These are phyloP conservation scores for Bimastos eiseni DNA, from an alignment of 2,888 invertebrate species.

Conservation along the genomic window DNA sequence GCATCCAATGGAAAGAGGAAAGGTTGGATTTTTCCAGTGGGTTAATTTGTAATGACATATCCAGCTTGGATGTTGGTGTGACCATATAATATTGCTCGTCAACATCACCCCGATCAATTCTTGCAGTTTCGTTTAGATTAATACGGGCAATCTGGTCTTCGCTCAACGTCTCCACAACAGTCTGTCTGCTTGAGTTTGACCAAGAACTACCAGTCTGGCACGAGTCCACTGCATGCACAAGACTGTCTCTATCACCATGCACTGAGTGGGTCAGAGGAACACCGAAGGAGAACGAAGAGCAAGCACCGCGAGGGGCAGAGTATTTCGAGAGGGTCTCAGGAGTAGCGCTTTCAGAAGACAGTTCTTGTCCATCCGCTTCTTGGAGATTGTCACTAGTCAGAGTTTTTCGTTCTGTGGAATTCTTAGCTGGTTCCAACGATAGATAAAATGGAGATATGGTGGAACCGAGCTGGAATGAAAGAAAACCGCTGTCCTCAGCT, in stretches of 20 bases:
- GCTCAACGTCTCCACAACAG: not conserved
- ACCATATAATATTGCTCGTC: not conserved
- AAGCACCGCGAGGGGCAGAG: not conserved
- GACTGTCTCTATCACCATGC: not conserved
- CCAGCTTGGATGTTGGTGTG: not conserved
- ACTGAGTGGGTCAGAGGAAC: not conserved
- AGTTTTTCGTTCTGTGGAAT: not conserved
- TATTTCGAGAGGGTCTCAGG: not conserved
- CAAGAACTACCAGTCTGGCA: conserved; percentile 8
- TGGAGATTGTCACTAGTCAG: not conserved
- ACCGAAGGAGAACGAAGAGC: not conserved
- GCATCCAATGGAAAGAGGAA: not conserved
- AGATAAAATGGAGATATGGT: not conserved
- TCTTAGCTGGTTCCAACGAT: not conserved
- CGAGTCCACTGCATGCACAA: not conserved
- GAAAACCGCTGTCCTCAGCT: not conserved
- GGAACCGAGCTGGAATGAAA: not conserved
- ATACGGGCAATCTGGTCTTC: not conserved
- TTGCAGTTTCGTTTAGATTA: no score
- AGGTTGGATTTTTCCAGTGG: not conserved
- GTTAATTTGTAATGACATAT: not conserved
- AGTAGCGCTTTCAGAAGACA: not conserved
- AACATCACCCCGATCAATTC: not conserved
- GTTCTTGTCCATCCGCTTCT: not conserved
- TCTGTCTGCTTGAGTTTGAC: conserved; percentile 20